A percentile compares a stretch with the other conserved stretches of the same genome.
Evolutionary conservation across 2,113 vertebrate genomes (phyloP).

Genomic region (Trematocara macrostoma): DNA sequence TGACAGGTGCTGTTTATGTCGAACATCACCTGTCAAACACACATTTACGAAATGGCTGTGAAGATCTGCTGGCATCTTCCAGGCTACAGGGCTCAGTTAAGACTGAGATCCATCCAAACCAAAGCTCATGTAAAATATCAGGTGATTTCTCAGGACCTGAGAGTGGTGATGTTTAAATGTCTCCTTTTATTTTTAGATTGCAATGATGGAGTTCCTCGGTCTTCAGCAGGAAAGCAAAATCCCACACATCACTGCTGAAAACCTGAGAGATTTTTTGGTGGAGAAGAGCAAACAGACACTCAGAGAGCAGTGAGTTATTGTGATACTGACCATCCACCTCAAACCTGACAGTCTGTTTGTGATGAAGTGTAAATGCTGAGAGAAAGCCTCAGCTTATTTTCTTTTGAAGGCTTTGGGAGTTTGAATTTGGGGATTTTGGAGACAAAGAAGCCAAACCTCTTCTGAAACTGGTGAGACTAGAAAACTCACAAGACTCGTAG

Average conservation of each 20-base stretch:
- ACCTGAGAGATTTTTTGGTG: neutral
- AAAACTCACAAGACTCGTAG: neutral
- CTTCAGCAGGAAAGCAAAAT: neutral
- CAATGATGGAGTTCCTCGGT: neutral
- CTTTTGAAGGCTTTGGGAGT: neutral
- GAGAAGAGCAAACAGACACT: neutral
- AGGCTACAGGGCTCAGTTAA: neutral
- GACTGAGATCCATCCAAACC: neutral
- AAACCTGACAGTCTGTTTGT: neutral
- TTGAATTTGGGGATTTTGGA: neutral
- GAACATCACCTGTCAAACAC: neutral
- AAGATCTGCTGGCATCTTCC: neutral
- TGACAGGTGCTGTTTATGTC: neutral
- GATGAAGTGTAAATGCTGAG: neutral
- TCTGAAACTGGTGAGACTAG: neutral
- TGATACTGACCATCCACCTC: neutral
- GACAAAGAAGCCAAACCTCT: neutral
- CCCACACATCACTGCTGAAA: neutral
- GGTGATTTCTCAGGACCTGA: neutral
- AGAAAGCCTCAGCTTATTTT: neutral
- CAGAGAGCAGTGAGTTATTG: neutral
- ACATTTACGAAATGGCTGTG: too few species aligned
- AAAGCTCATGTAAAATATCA: neutral
- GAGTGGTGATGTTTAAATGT: neutral
- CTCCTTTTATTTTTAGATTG: neutral